These are phyloP conservation scores for Alectura lathami DNA, from an alignment of 2,113 vertebrate genomes.

Conservation along the genomic window DNA sequence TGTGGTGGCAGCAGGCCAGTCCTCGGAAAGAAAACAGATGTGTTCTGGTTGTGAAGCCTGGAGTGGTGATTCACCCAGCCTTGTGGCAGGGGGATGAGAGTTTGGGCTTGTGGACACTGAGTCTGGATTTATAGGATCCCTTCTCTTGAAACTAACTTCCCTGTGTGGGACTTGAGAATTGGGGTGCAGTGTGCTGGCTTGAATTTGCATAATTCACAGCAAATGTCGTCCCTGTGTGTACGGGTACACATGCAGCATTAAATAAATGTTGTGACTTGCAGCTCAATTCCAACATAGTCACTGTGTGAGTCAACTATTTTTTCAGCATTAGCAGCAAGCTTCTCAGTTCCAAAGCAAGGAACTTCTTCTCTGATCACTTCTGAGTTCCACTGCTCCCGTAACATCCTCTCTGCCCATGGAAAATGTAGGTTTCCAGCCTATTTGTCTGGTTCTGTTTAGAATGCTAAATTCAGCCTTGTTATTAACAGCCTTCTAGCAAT, in stretches of 20 bases:
- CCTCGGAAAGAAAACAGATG: not conserved
- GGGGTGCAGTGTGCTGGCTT: not conserved
- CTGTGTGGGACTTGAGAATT: rapidly evolving
- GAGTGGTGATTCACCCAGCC: not conserved
- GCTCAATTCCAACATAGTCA: not conserved
- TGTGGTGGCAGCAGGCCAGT: not conserved
- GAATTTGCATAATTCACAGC: not conserved
- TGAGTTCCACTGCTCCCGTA: not conserved
- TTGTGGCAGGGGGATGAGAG: not conserved
- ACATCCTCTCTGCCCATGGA: not conserved
- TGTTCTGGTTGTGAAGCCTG: not conserved
- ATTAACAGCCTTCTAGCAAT: not conserved
- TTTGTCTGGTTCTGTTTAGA: not conserved
- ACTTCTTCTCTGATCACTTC: not conserved
- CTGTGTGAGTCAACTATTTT: not conserved
- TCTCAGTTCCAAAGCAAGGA: not conserved
- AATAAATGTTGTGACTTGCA: not conserved
- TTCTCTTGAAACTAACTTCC: not conserved
- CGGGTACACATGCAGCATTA: not conserved
- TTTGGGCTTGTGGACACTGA: not conserved
- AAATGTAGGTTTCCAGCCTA: not conserved
- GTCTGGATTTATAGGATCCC: not conserved
- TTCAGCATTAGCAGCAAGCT: not conserved
- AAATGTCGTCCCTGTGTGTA: not conserved
- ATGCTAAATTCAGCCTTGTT: not conserved